These are phyloP conservation scores for Epicampocera succincta DNA, from an alignment of 2,888 invertebrate genomes.

Conservation along the genomic window DNA sequence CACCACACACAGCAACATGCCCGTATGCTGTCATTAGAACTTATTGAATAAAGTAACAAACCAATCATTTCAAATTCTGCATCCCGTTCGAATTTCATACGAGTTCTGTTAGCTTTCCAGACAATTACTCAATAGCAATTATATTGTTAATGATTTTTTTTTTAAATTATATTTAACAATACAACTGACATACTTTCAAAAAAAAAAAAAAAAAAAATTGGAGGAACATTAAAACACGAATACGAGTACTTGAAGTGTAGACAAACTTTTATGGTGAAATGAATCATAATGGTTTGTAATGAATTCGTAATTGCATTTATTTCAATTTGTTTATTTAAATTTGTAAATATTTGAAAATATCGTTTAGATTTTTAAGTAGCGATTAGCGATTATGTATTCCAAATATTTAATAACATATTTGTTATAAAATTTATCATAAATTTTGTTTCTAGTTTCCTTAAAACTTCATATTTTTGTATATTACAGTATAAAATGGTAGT, in stretches of 20 bases:
- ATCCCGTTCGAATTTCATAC: conserved; percentile 41
- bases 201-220: conserved; percentile 11
- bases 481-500: too few species aligned
- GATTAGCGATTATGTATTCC: conserved; percentile 14
- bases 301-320: conserved; percentile 43
- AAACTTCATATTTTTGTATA: not conserved
- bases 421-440: not conserved
- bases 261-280: conserved; percentile 22
- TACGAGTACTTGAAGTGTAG: not conserved
- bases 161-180: conserved; percentile 28
- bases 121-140: conserved; percentile 43
- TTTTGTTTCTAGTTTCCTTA: conserved; percentile 29
- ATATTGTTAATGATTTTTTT: conserved; percentile 33
- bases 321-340: conserved; percentile 1
- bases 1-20: not conserved
- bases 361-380: conserved; percentile 33
- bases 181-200: conserved; percentile 64
- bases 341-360: not conserved
- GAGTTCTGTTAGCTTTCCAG: not conserved
- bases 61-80: conserved; percentile 24
- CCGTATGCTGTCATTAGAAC: not conserved
- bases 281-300: conserved; percentile 55
- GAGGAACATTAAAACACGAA: too few species aligned
- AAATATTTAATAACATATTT: conserved; percentile 23
- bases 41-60: not conserved